A percentile compares a stretch with the other conserved stretches of the same genome.
Conservation (phyloP, 2,113 vertebrate genomes). For the human (Homo sapiens) region DNA sequence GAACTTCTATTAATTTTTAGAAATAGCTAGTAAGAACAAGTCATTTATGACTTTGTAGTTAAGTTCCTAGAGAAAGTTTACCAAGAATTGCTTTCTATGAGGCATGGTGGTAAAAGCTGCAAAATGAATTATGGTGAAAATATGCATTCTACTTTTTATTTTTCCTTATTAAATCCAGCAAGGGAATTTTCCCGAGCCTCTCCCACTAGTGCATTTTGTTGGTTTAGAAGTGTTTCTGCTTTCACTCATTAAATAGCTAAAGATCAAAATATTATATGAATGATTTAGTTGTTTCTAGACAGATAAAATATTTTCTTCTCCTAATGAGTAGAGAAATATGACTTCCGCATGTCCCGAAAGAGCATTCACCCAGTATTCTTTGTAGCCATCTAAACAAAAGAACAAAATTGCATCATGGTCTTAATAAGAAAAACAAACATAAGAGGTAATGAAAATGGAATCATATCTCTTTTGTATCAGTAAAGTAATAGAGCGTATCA, state of each 20-base stretch:
- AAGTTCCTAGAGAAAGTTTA: not conserved
- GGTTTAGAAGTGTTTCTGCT: slow-evolving; percentile 35
- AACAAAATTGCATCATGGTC: not conserved
- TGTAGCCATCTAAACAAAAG: not conserved
- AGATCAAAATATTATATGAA: slow-evolving; percentile 29
- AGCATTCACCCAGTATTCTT: not conserved
- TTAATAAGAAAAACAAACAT: not conserved
- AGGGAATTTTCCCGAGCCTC: slow-evolving; percentile 34
- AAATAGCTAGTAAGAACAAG: not conserved
- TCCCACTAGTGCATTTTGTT: not conserved
- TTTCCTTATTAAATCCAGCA: slow-evolving; percentile 10
- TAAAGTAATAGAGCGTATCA: not conserved
- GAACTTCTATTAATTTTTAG: not conserved
- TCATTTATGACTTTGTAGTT: not conserved
- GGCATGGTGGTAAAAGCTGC: not conserved
- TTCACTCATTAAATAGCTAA: slow-evolving; percentile 51
- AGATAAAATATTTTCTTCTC: not conserved
- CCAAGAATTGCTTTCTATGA: not conserved
- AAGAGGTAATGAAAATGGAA: not conserved
- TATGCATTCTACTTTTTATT: not conserved
- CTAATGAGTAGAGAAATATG: not conserved
- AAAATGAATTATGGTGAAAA: not conserved
- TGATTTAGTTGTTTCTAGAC: not conserved
- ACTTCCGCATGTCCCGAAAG: not conserved
- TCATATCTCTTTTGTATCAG: not conserved